Percentiles rank a stretch among this genome's conserved stretches.
Conservation (phyloP, 2,888 invertebrate species). For the Leptura quadrifasciata region DNA sequence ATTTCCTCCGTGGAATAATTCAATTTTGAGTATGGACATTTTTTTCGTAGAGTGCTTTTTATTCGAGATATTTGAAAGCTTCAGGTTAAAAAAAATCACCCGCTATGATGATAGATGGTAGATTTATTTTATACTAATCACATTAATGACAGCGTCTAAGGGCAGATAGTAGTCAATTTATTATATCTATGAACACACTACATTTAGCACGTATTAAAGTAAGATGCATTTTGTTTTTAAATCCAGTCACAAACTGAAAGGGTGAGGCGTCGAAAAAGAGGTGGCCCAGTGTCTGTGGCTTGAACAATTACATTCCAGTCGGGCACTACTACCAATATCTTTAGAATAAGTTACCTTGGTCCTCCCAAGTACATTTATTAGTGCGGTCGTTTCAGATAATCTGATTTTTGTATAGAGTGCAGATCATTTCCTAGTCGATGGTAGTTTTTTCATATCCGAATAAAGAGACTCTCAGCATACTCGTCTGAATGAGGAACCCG, state of each 20-base stretch:
- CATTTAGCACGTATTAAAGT: background rate
- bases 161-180: too few species aligned
- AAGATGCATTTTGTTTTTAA: background rate
- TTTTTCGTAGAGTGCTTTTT: too few species aligned
- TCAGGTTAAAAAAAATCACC: too few species aligned
- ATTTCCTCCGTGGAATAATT: too few species aligned
- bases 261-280: constrained; percentile 24
- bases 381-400: background rate
- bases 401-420: background rate
- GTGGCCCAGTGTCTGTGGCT: constrained; percentile 24
- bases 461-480: background rate
- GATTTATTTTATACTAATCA: too few species aligned
- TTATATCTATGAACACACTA: too few species aligned
- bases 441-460: background rate
- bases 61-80: too few species aligned
- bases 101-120: too few species aligned
- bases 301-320: constrained; percentile 40
- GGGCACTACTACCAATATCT: background rate
- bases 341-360: background rate
- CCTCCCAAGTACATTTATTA: background rate
- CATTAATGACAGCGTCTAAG: too few species aligned
- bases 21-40: too few species aligned
- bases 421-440: background rate
- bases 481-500: too few species aligned
- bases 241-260: constrained; percentile 15